Evolutionary conservation across 2,888 invertebrate species (phyloP).

Genomic region (Tetrapedia diversipes): DNA sequence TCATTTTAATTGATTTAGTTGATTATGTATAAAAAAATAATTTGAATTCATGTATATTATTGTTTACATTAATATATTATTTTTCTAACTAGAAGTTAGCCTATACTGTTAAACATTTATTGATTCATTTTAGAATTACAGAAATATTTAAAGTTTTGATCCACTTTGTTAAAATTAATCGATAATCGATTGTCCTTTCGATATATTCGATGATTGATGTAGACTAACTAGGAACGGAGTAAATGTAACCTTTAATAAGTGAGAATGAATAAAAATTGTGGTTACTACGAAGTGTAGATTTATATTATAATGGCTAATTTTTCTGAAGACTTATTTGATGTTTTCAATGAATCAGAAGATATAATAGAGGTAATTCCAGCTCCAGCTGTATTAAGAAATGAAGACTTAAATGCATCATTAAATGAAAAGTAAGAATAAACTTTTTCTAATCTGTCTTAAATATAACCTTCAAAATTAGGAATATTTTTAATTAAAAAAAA

Average conservation of each 20-base stretch:
- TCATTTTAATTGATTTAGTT: not conserved
- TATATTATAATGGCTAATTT: conserved; percentile 77
- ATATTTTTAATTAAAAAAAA: conserved; percentile 15
- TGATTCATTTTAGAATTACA: not conserved
- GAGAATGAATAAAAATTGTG: not conserved
- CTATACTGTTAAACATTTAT: not conserved
- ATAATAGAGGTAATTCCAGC: conserved; percentile 66
- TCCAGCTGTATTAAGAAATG: conserved; percentile 27
- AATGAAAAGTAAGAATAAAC: conserved; percentile 48
- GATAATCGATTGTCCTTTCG: not conserved
- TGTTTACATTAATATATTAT: not conserved
- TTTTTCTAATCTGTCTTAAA: conserved; percentile 26
- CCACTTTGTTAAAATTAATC: not conserved
- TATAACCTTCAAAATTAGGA: conserved; percentile 23
- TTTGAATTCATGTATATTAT: not conserved
- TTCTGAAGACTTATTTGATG: conserved; percentile 80
- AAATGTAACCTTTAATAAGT: not conserved
- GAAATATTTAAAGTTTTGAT: too few relatives aligned
- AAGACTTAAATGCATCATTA: conserved; percentile 34
- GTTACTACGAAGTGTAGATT: not conserved
- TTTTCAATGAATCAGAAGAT: conserved; percentile 80
- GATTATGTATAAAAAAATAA: not conserved
- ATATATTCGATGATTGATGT: conserved; percentile 10
- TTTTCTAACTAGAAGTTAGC: not conserved
- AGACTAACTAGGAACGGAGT: not conserved